phyloP scores from a whole-genome alignment of 2,888 invertebrate genomes.

The Phaonia tiefii region DNA sequence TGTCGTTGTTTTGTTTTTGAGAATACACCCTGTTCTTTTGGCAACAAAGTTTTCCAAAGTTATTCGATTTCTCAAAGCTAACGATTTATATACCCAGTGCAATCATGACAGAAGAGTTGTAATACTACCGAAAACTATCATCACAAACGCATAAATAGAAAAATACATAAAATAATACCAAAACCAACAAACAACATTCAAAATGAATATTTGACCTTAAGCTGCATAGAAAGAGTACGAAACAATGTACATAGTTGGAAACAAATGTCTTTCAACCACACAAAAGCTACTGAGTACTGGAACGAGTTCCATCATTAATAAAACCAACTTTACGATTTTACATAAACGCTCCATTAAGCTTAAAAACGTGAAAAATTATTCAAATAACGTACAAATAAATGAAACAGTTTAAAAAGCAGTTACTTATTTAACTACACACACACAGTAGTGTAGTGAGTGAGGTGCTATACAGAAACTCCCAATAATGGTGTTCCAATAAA shows the following conservation, averaged over 20 bases:
- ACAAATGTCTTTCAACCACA: conserved; percentile 37
- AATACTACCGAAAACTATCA: too few species aligned
- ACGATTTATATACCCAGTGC: too few species aligned
- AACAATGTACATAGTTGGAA: neutral
- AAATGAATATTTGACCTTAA: conserved; percentile 32
- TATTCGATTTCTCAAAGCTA: too few species aligned
- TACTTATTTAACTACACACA: too few species aligned
- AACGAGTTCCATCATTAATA: neutral
- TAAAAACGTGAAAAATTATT: conserved; percentile 39
- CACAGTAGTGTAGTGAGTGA: too few species aligned
- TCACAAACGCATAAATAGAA: too few species aligned
- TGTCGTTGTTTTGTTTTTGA: too few species aligned
- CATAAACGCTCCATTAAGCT: conserved; percentile 52
- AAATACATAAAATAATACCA: conserved; percentile 10
- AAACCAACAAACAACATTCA: conserved; percentile 10
- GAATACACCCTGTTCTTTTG: too few species aligned
- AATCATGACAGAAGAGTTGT: too few species aligned
- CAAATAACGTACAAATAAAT: conserved; percentile 14
- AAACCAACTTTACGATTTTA: conserved; percentile 53
- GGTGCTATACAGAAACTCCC: too few species aligned
- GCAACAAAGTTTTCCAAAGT: too few species aligned
- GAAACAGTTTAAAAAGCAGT: conserved; percentile 2
- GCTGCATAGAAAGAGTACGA: conserved; percentile 32
- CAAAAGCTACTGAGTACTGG: neutral
- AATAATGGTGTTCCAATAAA: too few species aligned